A percentile compares a stretch with the other conserved stretches of the same genome.
Conservation (phyloP, 2,888 invertebrate species). For the Cryptus armator region DNA sequence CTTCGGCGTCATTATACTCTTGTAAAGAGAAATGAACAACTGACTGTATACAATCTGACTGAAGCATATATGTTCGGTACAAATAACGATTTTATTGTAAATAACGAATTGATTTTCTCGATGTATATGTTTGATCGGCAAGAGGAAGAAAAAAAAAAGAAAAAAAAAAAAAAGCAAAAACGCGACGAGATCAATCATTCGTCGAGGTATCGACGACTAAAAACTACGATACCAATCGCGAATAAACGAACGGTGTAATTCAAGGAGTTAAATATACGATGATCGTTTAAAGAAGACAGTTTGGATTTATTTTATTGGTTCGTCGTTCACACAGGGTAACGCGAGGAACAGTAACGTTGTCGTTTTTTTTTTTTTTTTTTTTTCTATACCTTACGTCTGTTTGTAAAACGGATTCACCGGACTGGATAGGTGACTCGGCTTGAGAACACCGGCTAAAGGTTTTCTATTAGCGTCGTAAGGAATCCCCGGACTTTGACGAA, state of each 20-base stretch:
- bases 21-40: constrained; percentile 61
- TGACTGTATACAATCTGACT: constrained; percentile 64
- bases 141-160: background rate
- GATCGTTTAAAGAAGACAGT: constrained; percentile 45
- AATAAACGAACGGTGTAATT: constrained; percentile 34
- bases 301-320: constrained; percentile 41
- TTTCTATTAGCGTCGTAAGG: constrained; percentile 91
- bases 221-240: constrained; percentile 28
- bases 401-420: constrained; percentile 93
- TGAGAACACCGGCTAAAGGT: constrained; percentile 91
- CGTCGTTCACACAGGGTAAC: constrained; percentile 4
- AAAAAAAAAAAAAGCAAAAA: background rate
- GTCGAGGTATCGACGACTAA: constrained; percentile 26
- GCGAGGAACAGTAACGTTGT: background rate
- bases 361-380: background rate
- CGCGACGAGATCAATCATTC: constrained; percentile 15
- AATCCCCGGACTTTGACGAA: constrained; percentile 90
- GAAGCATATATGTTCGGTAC: constrained; percentile 59
- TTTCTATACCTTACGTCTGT: constrained; percentile 76
- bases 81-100: constrained; percentile 66
- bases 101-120: constrained; percentile 65
- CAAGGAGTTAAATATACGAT: constrained; percentile 38
- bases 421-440: constrained; percentile 88
- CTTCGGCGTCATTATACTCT: constrained; percentile 28
- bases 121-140: constrained; percentile 36